Evolutionary conservation across 2,113 vertebrate species (phyloP), one percentile per base, ranked within the genome.

Genomic region (Calyptomena viridis): DNA sequence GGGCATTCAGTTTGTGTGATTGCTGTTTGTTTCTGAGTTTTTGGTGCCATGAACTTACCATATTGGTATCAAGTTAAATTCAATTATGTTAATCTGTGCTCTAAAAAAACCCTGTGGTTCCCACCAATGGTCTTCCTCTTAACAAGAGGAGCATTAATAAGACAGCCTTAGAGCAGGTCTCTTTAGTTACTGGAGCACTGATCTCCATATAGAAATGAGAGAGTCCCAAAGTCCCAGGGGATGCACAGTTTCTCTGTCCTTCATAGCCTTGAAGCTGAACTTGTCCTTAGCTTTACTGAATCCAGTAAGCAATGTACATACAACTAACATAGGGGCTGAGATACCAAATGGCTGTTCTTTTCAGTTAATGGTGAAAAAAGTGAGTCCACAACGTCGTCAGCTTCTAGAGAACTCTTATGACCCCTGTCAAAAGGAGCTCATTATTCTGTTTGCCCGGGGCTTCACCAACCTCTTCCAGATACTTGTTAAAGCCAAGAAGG

Each of bases 341-440:
- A 56, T 42, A 30, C 31, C 35, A 15, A 58, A 0, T 68, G 50
- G 7, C 31, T 74, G 2, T 78, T 62, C 49, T 82, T 9, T 67
- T 52, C 87, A 98, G 98, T 85, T 98, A 21, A 25, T 95, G 20
- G 98, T 98, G 83, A 97, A 96, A 95, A 98, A 98, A 83, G 97
- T 98, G 77, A 98, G 82, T 39, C 74, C 24, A 2, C 81, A 94
- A 30, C 77, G 74, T 8, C 98, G 97, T 27, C 91, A 9, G 93
- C 90, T 90, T 35, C 96, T 98, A 7, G 96, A 98, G 71, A 96
- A 97, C 49, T 92, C 96, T 30, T 31, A 67, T 9, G 97, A 98
- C 11, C 87, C 2, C 55, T 97, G 95, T 52, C 95, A 31, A 91
- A 94, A 90, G 75, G 97, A 98, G 66, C 85, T 92, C 30, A 80